These are phyloP conservation scores for Zophobas morio DNA, from an alignment of 1,140 invertebrate species.

Conservation along the genomic window DNA sequence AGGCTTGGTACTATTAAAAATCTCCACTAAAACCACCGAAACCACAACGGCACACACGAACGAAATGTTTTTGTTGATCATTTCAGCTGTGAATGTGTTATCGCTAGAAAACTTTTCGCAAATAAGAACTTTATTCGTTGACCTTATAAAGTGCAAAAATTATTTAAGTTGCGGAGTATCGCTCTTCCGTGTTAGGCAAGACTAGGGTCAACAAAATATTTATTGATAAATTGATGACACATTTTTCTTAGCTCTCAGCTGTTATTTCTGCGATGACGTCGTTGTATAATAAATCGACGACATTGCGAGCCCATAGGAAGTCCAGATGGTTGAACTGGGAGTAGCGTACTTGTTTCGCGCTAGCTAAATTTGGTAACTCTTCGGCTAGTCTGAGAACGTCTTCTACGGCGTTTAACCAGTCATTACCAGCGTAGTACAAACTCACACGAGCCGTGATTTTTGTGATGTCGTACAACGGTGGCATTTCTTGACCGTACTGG, in stretches of 20 bases:
- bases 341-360: conserved; percentile 30
- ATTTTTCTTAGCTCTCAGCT: background rate
- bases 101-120: conserved; percentile 41
- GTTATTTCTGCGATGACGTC: conserved; percentile 74
- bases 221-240: background rate
- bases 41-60: background rate
- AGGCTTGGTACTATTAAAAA: conserved; percentile 8
- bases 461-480: conserved; percentile 72
- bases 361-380: conserved; percentile 57
- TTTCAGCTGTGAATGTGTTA: conserved; percentile 58
- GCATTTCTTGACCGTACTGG: conserved; percentile 57
- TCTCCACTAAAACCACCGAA: background rate
- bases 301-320: conserved; percentile 70
- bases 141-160: no score
- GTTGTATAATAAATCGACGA: conserved; percentile 71
- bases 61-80: conserved; percentile 25
- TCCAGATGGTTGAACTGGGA: conserved; percentile 74
- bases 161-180: no score
- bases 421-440: conserved; percentile 71
- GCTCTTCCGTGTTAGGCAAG: no score
- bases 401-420: conserved; percentile 70
- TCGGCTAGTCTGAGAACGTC: conserved; percentile 65
- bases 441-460: conserved; percentile 72
- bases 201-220: conserved; percentile 62
- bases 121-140: no score